Percentiles rank a stretch among this genome's conserved stretches.
phyloP scores from a whole-genome alignment of 2,113 vertebrate genomes.

The Leptobrachium ailaonicum region DNA sequence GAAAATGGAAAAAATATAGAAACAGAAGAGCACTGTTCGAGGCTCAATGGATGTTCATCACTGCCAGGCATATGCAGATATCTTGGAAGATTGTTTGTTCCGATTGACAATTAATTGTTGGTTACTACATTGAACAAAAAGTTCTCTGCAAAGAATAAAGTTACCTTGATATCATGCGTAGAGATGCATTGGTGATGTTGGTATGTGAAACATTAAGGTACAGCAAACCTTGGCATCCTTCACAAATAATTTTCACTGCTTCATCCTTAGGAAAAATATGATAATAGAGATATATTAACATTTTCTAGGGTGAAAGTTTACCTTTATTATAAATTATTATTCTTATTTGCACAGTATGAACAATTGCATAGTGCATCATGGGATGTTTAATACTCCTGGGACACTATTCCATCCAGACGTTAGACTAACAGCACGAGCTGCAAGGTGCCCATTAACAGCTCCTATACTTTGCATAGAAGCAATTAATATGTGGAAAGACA shows the following conservation, averaged over 20 bases:
- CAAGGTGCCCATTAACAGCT: no score
- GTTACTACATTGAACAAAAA: neutral
- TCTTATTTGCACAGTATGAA: no score
- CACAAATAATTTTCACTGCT: constrained; percentile 69
- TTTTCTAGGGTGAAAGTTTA: neutral
- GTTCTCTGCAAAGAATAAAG: neutral
- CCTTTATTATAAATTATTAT: neutral
- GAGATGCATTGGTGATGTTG: constrained; percentile 67
- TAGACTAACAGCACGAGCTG: no score
- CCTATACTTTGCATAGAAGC: no score
- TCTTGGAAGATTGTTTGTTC: neutral
- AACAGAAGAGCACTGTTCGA: neutral
- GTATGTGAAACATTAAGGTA: constrained; percentile 78
- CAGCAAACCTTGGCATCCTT: constrained; percentile 74
- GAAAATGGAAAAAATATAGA: neutral
- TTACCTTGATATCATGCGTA: constrained; percentile 75
- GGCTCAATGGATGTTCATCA: neutral
- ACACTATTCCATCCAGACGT: no score
- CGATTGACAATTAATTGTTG: neutral
- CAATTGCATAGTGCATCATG: no score
- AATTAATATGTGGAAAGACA: no score
- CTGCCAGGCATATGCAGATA: neutral
- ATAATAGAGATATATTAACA: neutral
- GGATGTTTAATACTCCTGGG: no score
- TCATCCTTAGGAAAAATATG: constrained; percentile 67